Evolutionary conservation across 2,888 invertebrate species (phyloP), one percentile per base, ranked within the genome.

Genomic region (Chrysomela aeneicollis): DNA sequence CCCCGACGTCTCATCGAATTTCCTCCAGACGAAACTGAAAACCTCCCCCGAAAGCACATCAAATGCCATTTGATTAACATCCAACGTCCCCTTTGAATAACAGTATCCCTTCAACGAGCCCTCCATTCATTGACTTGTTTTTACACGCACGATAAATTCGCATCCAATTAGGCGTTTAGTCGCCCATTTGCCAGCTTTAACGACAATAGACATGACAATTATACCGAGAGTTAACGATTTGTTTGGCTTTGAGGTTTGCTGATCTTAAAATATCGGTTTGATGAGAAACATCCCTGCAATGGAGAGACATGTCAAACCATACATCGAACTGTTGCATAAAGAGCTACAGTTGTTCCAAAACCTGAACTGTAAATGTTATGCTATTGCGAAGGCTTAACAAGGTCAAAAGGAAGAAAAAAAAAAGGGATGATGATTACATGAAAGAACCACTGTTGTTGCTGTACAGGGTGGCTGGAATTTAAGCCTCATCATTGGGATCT

Each of bases 101-200:
- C 42, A 42, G 42, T 42, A 3, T 15, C 6, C 15, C 42, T 15
- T 35, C 32, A 35, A 35, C 32, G 32, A 35, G 10, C 42, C 15
- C 42, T 42, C 15, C 42, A 42, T 42, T 42, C 42, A 42, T 42
- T 42, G 42, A 42, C 42, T 42, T 42, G 42, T 42, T 42, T 42
- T 42, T 42, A 15, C 6, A 42, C 42, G 42, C 42, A 42, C 42
- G 15, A 42, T 42, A 42, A 42, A 42, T 42, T 15, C 42, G 3
- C 3, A 15, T 15, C 15, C 42, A 42, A 42, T 42, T 42, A 42
- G n/a, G 42, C 42, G n/a, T 42, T 42, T 15, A 42, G 42, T 10
- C 15, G 42, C 42, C n/a, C 42, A 15, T 42, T 42, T 15, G 42
- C n/a, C 15, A n/a, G 2, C 1, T 42, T 42, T 15, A 3, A 42